phyloP scores from a whole-genome alignment of 2,888 invertebrate species.

The Phortica okadai region DNA sequence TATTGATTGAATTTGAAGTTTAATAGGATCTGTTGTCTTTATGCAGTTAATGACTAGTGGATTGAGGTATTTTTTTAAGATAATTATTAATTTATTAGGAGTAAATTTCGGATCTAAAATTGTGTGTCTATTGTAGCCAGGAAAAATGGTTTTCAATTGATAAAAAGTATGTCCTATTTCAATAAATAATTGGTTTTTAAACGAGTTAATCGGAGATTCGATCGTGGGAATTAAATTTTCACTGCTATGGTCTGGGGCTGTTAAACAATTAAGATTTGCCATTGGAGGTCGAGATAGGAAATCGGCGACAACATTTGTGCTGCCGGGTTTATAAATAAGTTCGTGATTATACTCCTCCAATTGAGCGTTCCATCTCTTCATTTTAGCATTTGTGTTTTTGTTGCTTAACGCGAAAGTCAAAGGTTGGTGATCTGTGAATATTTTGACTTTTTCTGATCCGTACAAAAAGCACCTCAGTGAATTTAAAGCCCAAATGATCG shows the following conservation, averaged over 20 bases:
- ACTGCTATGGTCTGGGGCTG: slow-evolving; percentile 36
- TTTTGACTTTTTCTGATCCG: background rate
- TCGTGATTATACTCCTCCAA: slow-evolving; percentile 41
- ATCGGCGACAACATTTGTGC: slow-evolving; percentile 42
- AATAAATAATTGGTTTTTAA: slow-evolving; percentile 39
- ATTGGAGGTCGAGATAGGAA: too few species aligned
- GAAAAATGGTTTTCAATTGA: too few species aligned
- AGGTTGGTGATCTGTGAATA: too few species aligned
- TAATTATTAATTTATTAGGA: slow-evolving; percentile 19
- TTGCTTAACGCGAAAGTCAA: too few species aligned
- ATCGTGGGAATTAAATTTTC: slow-evolving; percentile 36
- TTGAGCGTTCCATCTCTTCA: slow-evolving; percentile 38
- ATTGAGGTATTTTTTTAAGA: slow-evolving; percentile 7
- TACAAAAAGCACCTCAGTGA: background rate
- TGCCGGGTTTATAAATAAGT: slow-evolving; percentile 52
- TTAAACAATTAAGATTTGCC: slow-evolving; percentile 33
- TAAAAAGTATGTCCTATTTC: slow-evolving; percentile 8
- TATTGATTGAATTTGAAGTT: slow-evolving; percentile 24
- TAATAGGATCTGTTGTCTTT: background rate
- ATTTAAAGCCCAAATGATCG: slow-evolving; percentile 21
- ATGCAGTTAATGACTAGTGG: background rate
- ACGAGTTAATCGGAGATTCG: slow-evolving; percentile 38
- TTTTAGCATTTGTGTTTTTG: background rate
- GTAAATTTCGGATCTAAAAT: background rate
- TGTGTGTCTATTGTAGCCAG: too few species aligned